These are phyloP conservation scores for Ylistrum balloti DNA, from an alignment of 1,140 invertebrate genomes.

Conservation along the genomic window DNA sequence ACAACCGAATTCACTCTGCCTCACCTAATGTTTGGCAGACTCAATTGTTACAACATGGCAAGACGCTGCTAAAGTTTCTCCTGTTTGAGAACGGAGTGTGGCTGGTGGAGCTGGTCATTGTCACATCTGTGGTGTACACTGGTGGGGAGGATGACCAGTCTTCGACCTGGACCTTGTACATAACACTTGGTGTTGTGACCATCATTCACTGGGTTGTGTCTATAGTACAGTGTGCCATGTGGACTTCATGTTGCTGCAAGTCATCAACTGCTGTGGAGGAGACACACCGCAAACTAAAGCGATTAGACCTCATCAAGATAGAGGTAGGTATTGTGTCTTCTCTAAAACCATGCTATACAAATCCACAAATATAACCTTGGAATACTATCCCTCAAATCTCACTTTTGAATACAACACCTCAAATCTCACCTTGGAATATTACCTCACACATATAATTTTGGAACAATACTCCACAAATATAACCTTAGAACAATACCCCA, in stretches of 20 bases:
- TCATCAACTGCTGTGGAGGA: slow-evolving; percentile 65
- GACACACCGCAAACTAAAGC: slow-evolving; percentile 70
- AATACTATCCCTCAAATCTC: background rate
- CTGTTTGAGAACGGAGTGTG: slow-evolving; percentile 62
- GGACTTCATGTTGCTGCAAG: slow-evolving; percentile 68
- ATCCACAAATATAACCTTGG: background rate
- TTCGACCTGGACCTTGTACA: slow-evolving; percentile 62
- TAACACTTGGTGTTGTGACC: slow-evolving; percentile 56
- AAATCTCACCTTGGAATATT: background rate
- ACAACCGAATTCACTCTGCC: slow-evolving; percentile 71
- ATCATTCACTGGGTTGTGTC: slow-evolving; percentile 61
- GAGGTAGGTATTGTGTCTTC: slow-evolving; percentile 62
- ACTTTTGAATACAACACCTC: no score
- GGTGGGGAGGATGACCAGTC: slow-evolving; percentile 44
- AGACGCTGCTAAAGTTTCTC: slow-evolving; percentile 62
- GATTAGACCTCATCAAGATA: slow-evolving; percentile 69
- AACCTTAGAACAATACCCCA: no score
- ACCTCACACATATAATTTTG: no score
- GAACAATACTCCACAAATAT: no score
- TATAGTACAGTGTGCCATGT: slow-evolving; percentile 60
- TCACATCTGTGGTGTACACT: slow-evolving; percentile 64
- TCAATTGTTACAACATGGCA: slow-evolving; percentile 66
- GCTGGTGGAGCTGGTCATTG: slow-evolving; percentile 58
- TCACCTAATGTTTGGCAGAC: slow-evolving; percentile 73
- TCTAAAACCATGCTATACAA: no score